Conservation (phyloP, 92 coral and sea anemone genomes). For the Parazoanthus swiftii region DNA sequence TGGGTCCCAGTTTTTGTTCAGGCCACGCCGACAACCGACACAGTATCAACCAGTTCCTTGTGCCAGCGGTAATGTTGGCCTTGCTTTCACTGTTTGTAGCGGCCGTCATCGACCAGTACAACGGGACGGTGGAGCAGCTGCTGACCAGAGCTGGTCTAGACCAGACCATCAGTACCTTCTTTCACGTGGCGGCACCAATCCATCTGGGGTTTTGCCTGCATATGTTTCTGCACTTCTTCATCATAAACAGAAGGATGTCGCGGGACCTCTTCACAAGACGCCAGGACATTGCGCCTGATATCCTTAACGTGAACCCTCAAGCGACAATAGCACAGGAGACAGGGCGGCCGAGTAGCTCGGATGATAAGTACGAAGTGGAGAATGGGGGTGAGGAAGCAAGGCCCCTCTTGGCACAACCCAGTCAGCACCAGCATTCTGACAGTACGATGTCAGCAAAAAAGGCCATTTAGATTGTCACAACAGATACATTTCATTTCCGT, state of each 20-base stretch:
- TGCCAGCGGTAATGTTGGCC: slow-evolving; percentile 72
- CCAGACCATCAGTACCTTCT: slow-evolving; percentile 54
- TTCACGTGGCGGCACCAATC: slow-evolving; percentile 73
- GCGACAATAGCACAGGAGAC: slow-evolving; percentile 14
- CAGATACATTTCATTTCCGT: no score
- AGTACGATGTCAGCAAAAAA: background rate
- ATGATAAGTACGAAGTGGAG: background rate
- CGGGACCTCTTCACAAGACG: background rate
- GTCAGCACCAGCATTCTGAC: background rate
- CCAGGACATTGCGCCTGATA: background rate
- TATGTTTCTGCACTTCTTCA: slow-evolving; percentile 80
- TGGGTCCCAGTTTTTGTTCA: slow-evolving; percentile 78
- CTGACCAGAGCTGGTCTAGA: slow-evolving; percentile 50
- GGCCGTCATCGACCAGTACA: slow-evolving; percentile 78
- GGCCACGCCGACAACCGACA: slow-evolving; percentile 48
- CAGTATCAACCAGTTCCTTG: slow-evolving; percentile 57
- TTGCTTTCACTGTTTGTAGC: slow-evolving; percentile 62
- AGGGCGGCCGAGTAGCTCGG: background rate
- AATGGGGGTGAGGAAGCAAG: slow-evolving; percentile 1
- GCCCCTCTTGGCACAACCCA: slow-evolving; percentile 12
- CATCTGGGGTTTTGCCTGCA: slow-evolving; percentile 84
- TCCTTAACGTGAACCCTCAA: background rate
- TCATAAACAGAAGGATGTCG: slow-evolving; percentile 64
- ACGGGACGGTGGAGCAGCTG: slow-evolving; percentile 66
- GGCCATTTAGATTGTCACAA: background rate